phyloP scores from a whole-genome alignment of 1,140 invertebrate genomes.

The Drosophila saltans region DNA sequence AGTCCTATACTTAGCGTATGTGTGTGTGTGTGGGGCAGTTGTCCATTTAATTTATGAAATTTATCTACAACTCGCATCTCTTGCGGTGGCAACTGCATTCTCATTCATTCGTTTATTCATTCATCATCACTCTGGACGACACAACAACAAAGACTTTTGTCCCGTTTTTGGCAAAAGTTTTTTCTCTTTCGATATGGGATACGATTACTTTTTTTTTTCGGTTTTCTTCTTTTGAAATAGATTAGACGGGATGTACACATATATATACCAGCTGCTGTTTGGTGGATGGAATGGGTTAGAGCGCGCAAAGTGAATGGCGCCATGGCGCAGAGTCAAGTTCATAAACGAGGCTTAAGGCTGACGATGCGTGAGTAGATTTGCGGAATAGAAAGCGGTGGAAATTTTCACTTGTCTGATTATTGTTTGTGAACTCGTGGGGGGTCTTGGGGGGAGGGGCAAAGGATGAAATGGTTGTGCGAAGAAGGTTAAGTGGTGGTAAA shows the following conservation, averaged over 20 bases:
- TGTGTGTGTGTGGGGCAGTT: slow-evolving; percentile 22
- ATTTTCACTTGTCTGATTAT: slow-evolving; percentile 16
- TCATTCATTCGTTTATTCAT: slow-evolving; percentile 36
- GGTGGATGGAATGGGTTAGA: neutral
- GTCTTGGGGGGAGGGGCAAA: too few relatives aligned
- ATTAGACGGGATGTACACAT: slow-evolving; percentile 44
- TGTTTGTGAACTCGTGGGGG: slow-evolving; percentile 4
- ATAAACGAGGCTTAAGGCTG: slow-evolving; percentile 46
- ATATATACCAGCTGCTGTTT: neutral
- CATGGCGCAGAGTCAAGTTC: slow-evolving; percentile 27
- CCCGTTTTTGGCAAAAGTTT: slow-evolving; percentile 51
- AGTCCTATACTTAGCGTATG: slow-evolving; percentile 6
- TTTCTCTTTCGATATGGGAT: slow-evolving; percentile 30
- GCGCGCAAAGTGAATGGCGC: neutral
- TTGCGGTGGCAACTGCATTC: slow-evolving; percentile 55
- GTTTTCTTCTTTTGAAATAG: slow-evolving; percentile 52
- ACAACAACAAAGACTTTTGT: slow-evolving; percentile 11
- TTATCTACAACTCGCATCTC: slow-evolving; percentile 73
- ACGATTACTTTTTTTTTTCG: slow-evolving; percentile 25
- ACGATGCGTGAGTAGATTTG: slow-evolving; percentile 41
- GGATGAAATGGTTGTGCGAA: slow-evolving; percentile 27
- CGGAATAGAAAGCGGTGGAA: neutral
- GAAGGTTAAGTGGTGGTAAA: slow-evolving; percentile 50
- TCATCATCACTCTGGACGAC: neutral
- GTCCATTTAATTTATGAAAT: slow-evolving; percentile 83